Base-by-base conservation (phyloP, 2,797 vertebrate genomes). In the Capromys pilorides region DNA sequence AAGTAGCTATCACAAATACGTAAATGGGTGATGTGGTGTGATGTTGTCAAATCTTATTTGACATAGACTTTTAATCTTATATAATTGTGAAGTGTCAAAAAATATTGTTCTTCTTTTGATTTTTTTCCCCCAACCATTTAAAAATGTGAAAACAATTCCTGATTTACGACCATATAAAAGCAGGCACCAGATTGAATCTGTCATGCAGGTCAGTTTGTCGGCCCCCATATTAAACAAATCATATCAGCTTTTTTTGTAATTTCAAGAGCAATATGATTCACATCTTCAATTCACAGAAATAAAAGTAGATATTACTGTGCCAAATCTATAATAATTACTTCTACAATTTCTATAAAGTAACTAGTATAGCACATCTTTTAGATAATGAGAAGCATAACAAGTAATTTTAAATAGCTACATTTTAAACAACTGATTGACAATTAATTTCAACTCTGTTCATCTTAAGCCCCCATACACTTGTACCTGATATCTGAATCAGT, bases 401-500 rank as follows among this genome's bases (percentile, higher is more conserved):
- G 82, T 10, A 22, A 39, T 49, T 16, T 71, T 80, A 81, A 71
- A 73, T 62, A 75, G 14, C 11, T 89, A 66, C 24, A 79, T 75
- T 59, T 51, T 87, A 94, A 94, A 6, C 26, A 89, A 73, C 62
- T 81, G 59, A 82, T 51, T n/a, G 49, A 28, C 54, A 93, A 86
- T 33, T 78, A 61, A 91, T 82, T 81, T 9, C 81, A 28, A 54
- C 18, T 62, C 54, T 45, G 36, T 78, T 79, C n/a, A 86, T 64
- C 18, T 33, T 69, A 83, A 85, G 51, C 8, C 4, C 22, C 6
- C 1, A 24, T 26, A 82, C 2, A 59, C 2, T 73, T 88, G n/a
- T 62, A 2, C 45, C 75, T 36, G 41, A 73, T 54, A 36, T 22
- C 8, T 31, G 33, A 75, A 73, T 57, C 49, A 79, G 31, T 82